phyloP scores from a whole-genome alignment of 2,888 invertebrate species.

The Atherix ibis region DNA sequence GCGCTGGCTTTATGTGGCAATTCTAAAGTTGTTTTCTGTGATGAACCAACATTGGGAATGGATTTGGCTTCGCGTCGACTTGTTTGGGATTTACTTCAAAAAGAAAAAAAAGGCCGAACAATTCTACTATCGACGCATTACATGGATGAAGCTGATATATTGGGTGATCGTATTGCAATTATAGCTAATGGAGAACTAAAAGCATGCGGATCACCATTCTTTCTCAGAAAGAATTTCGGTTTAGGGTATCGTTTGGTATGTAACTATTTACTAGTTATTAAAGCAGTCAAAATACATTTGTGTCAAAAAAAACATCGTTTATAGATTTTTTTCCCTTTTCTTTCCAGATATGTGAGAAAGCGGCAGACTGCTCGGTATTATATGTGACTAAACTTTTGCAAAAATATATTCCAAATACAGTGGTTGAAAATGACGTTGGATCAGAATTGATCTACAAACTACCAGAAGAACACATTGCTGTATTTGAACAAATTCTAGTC shows the following conservation, averaged over 20 bases:
- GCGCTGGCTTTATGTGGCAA: slow-evolving; percentile 58
- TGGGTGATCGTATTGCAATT: slow-evolving; percentile 77
- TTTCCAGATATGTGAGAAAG: slow-evolving; percentile 29
- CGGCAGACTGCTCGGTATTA: slow-evolving; percentile 35
- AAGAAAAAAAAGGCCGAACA: slow-evolving; percentile 55
- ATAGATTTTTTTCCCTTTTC: not conserved
- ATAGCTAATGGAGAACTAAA: slow-evolving; percentile 68
- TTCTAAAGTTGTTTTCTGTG: slow-evolving; percentile 47
- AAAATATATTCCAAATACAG: slow-evolving; percentile 43
- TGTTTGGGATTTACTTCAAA: slow-evolving; percentile 69
- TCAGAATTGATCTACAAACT: slow-evolving; percentile 52
- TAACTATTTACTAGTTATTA: not conserved
- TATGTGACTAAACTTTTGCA: slow-evolving; percentile 39
- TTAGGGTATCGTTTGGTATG: slow-evolving; percentile 69
- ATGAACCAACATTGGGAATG: slow-evolving; percentile 64
- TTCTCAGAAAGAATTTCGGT: slow-evolving; percentile 69
- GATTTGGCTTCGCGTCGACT: slow-evolving; percentile 69
- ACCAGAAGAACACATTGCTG: slow-evolving; percentile 39
- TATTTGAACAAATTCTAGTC: slow-evolving; percentile 46
- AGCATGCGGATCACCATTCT: slow-evolving; percentile 67
- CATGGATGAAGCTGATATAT: slow-evolving; percentile 81
- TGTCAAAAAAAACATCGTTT: not conserved
- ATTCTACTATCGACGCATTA: slow-evolving; percentile 73
- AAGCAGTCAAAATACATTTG: slow-evolving; percentile 16
- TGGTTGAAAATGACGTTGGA: slow-evolving; percentile 48